A percentile compares a stretch with the other conserved stretches of the same genome.
Conservation (phyloP, 2,888 invertebrate genomes). For the Ommatoiulus sabulosus region DNA sequence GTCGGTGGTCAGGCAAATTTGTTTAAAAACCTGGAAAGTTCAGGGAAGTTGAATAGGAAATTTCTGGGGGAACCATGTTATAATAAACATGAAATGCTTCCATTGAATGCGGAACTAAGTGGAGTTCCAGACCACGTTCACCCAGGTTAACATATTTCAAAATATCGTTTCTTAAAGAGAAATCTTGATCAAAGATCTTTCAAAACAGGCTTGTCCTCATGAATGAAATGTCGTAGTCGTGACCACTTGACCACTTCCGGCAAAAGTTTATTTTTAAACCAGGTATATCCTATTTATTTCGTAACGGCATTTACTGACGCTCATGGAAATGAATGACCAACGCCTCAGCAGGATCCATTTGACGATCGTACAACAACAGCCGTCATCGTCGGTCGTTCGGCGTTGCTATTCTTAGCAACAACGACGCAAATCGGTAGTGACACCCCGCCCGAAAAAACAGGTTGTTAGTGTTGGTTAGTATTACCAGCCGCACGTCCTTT, state of each 20-base stretch:
- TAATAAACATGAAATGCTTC: no score
- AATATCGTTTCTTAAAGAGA: no score
- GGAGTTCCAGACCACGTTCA: no score
- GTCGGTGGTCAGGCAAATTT: no score
- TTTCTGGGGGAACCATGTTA: no score
- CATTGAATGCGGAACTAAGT: no score
- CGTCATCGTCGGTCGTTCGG: background rate
- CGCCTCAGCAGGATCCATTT: background rate
- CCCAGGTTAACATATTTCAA: no score
- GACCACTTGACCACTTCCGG: background rate
- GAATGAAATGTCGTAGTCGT: no score
- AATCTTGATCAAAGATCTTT: no score
- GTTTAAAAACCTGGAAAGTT: no score
- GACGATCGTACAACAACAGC: background rate
- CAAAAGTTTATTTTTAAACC: background rate
- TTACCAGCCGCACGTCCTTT: background rate
- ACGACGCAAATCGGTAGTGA: background rate
- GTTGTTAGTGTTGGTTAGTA: background rate
- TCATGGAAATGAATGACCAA: background rate
- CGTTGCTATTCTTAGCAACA: background rate
- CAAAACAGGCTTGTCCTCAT: no score
- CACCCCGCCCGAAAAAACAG: background rate
- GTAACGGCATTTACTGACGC: background rate
- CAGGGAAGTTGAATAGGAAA: no score
- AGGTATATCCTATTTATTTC: background rate